Base-by-base conservation (phyloP, 2,797 vertebrate genomes). In the Pelochelys cantorii region DNA sequence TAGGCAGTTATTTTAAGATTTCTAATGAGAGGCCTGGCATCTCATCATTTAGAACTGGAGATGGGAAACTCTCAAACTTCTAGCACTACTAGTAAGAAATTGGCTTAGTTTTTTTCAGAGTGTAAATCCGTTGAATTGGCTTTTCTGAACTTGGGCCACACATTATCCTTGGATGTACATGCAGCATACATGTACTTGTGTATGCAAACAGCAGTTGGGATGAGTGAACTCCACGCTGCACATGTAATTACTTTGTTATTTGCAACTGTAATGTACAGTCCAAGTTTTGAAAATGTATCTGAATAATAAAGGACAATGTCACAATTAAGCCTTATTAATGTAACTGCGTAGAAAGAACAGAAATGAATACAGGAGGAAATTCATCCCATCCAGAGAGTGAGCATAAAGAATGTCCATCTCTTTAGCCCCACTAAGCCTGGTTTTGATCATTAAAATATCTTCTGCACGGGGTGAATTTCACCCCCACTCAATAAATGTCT, bases 61-160 rank as follows among this genome's bases (percentile, higher is more conserved):
- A 27, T 12, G 22, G 25, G 22, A 11, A 27, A 12, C 57, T 23
- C 57, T 60, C 25, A 60, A 60, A 25, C 53, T 15, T 15, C 53
- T 54, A 12, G 53, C 2, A 15, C 53, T 54, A 15, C 53, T 54
- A 15, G 53, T 14, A 15, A 7, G 8, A 86, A 17, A 1, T 29
- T 8, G 18, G 18, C 4, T 86, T 81, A 84, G 7, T 2, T 0
- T 31, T 84, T 81, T 83, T 90, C 14, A 17, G 20, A 53, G 78
- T 12, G 31, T 20, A 7, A 92, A 88, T 31, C 0, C 0, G 57
- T 88, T 65, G 65, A 22, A 71, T 0, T 42, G 54, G n/a, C 42
- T 52, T 88, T 91, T 85, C 91, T 92, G 82, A 84, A 79, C 42
- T 9, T 57, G 78, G 37, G 14, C 42, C 80, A 9, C 37, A 84